Base-by-base conservation (phyloP, 2,113 vertebrate genomes). In the Festucalex cinctus region DNA sequence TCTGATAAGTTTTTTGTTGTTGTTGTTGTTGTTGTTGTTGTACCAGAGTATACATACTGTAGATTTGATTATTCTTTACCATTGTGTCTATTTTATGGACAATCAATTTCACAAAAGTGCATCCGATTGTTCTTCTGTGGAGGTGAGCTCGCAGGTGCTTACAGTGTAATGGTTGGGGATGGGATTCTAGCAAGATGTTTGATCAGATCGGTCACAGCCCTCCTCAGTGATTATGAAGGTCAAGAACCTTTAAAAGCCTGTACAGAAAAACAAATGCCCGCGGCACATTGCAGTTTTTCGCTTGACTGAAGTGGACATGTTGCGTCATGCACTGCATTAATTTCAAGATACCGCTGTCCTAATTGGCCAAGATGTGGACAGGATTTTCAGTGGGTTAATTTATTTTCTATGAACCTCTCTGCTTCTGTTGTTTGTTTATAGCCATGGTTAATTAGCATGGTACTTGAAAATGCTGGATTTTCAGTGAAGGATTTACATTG, bases 181-280 rank as follows among this genome's bases (percentile, higher is more conserved):
- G 28, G 44, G 53, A 51, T 70, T 73, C 69, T 65, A 71, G 61
- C 66, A 66, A 26, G 35, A 74, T 78, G 66, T 78, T 76, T 69
- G 36, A 75, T 73, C 41, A 68, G 71, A 76, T 79, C 78, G 39
- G 71, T 58, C 59, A 49, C 63, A 60, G 63, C 56, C 24, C 5
- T 78, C 58, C 59, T 77, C 32, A n/a, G 54, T 80, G 68, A 83
- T 84, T 83, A 68, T 65, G 66, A 66, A 84, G 75, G 80, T 88
- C 81, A 79, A 80, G 70, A 84, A 75, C 77, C 78, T 70, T 85
- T 86, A 74, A 79, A 77, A 65, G 17, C 62, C 70, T 70, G 37
- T 75, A 68, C 49, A 57, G 54, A 44, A 57, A 12, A 51, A 69
- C 78, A 60, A 69, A 77, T 48, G 35, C n/a, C 76, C 63, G 9